Conservation (phyloP, 2,797 vertebrate genomes). For the Epinephelus malabaricus region DNA sequence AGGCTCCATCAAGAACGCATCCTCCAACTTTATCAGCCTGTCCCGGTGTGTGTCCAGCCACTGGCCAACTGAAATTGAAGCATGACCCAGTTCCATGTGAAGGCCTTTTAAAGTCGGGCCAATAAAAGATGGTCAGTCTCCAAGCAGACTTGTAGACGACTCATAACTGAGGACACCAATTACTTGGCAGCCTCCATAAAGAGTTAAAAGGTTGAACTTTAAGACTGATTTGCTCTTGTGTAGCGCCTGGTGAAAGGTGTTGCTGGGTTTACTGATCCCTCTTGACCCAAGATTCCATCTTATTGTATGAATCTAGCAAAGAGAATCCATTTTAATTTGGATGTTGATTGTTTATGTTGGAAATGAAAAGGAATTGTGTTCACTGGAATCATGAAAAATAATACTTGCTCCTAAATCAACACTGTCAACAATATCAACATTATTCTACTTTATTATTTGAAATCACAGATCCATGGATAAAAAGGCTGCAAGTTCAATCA, state of each 20-base stretch:
- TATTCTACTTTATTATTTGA: constrained; percentile 11
- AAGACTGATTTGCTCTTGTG: constrained; percentile 30
- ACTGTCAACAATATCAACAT: neutral
- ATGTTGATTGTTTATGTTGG: neutral
- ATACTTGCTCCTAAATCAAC: neutral
- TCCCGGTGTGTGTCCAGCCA: constrained; percentile 31
- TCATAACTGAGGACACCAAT: constrained; percentile 55
- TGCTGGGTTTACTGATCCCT: constrained; percentile 14
- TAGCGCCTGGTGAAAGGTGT: constrained; percentile 22
- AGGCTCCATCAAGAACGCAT: constrained; percentile 47
- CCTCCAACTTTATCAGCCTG: constrained; percentile 60
- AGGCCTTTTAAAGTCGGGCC: constrained; percentile 42
- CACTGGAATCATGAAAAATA: neutral
- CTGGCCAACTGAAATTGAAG: constrained; percentile 71
- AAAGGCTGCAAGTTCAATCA: constrained; percentile 18
- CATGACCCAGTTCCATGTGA: constrained; percentile 69
- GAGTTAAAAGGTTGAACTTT: constrained; percentile 53
- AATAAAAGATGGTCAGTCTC: constrained; percentile 47
- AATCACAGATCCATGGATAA: neutral
- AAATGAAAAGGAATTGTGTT: neutral
- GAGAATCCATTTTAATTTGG: neutral
- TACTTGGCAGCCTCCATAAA: constrained; percentile 56
- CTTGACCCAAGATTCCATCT: neutral
- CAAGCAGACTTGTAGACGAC: constrained; percentile 31
- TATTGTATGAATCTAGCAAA: neutral